phyloP scores from a whole-genome alignment of 2,888 invertebrate genomes.

The Lasioglossum villosulum region DNA sequence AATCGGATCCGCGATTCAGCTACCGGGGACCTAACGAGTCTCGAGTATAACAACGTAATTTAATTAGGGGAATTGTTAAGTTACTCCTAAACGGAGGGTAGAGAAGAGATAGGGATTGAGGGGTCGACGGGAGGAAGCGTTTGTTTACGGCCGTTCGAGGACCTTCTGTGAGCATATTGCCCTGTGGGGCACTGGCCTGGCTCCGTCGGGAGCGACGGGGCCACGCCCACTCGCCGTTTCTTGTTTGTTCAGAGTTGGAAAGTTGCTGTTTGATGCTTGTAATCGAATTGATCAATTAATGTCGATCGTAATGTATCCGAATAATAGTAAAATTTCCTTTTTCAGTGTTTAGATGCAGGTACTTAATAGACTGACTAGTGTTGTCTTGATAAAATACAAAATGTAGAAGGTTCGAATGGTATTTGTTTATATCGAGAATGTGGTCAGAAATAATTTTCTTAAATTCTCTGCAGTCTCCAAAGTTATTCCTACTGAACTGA shows the following conservation, averaged over 20 bases:
- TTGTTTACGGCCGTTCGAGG: not conserved
- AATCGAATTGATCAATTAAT: too few relatives aligned
- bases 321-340: not conserved
- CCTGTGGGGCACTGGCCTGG: not conserved
- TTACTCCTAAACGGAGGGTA: slow-evolving; percentile 27
- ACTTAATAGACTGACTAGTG: not conserved
- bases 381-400: not conserved
- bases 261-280: not conserved
- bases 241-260: not conserved
- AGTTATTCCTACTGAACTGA: not conserved
- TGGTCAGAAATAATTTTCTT: not conserved
- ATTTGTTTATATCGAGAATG: not conserved
- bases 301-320: not conserved
- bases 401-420: not conserved
- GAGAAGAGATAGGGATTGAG: slow-evolving; percentile 13
- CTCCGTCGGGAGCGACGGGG: not conserved
- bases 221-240: not conserved
- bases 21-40: slow-evolving; percentile 46
- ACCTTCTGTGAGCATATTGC: not conserved
- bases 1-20: slow-evolving; percentile 62
- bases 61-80: slow-evolving; percentile 67
- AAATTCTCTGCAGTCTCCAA: not conserved
- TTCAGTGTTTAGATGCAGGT: too few relatives aligned
- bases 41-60: slow-evolving; percentile 63
- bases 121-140: not conserved